Evolutionary conservation across 2,113 vertebrate genomes (phyloP), one percentile per base, ranked within the genome.

Genomic region (Kryptolebias marmoratus): DNA sequence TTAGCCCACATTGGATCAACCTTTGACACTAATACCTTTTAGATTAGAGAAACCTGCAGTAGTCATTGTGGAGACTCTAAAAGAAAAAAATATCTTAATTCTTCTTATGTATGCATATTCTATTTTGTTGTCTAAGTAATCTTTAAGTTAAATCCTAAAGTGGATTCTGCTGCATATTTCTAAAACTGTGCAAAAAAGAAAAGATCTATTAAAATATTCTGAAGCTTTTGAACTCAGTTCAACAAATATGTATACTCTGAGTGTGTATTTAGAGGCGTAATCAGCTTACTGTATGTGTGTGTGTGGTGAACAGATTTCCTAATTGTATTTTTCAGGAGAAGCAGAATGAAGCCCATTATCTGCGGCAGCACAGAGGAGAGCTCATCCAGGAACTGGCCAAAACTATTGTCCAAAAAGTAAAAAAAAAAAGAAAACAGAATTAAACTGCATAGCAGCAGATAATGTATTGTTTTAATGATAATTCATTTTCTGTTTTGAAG

Each of bases 401-500:
- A 52, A 96, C 96, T 5, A 98, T 99, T 8, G 91, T 98, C 67
- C 94, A 97, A 69, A 98, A 97, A 93, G 97, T 98, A 90, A 75
- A 42, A 87, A 79, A 3, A 22, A 22, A 22, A 22, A 22, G 22
- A 22, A 22, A 22, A 22, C 18, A 22, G 30, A 15, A 22, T 36
- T 39, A 49, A 28, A 1, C 32, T 63, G 44, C 42, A 39, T 6
- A n/a, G 1, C 16, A 53, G 11, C 13, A 31, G 14, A 59, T 68
- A 42, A 47, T 67, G 28, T 50, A 39, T 60, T 4, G 28, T 54
- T 31, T 6, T 53, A 14, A 13, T 8, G 28, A 8, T 68, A 15
- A 45, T 5, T 31, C 47, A 63, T 62, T 58, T 7, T 66, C 13
- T 49, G 22, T 30, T 12, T 16, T 30, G 48, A 44, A 42, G 11